phyloP scores from a whole-genome alignment of 2,113 vertebrate species.

The Sceloporus undulatus region DNA sequence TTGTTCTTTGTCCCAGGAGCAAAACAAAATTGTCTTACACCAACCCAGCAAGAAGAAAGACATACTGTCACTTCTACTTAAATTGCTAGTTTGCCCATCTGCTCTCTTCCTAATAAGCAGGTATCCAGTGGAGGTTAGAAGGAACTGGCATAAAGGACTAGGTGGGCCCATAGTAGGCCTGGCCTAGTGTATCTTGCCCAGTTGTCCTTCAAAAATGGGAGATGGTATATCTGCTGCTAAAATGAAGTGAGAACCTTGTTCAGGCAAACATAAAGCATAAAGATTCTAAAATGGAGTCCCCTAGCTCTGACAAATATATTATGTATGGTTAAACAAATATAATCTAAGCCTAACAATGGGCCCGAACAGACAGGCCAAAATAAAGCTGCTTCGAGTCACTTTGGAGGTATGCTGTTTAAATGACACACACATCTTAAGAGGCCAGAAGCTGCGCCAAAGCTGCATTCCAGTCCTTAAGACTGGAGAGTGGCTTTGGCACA shows the following conservation, averaged over 20 bases:
- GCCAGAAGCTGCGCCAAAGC: no score
- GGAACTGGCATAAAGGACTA: neutral
- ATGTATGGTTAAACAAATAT: neutral
- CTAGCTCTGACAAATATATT: neutral
- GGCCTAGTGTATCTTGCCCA: neutral
- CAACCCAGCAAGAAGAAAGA: neutral
- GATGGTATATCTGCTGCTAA: no score
- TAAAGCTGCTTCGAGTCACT: no score
- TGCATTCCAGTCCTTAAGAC: no score
- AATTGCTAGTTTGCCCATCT: neutral
- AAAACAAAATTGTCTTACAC: neutral
- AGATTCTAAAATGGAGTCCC: neutral
- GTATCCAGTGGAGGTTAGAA: neutral
- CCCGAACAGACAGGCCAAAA: no score
- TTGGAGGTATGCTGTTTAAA: no score
- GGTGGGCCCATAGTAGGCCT: neutral
- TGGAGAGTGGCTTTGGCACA: no score
- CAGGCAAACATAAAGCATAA: neutral
- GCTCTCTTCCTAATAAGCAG: neutral
- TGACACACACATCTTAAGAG: no score
- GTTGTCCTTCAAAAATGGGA: neutral
- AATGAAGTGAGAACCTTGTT: no score
- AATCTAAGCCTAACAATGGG: neutral
- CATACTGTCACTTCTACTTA: neutral
- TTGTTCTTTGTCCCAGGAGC: neutral